Evolutionary conservation across 2,797 vertebrate species (phyloP).

Genomic region (Hippocampus kuda): DNA sequence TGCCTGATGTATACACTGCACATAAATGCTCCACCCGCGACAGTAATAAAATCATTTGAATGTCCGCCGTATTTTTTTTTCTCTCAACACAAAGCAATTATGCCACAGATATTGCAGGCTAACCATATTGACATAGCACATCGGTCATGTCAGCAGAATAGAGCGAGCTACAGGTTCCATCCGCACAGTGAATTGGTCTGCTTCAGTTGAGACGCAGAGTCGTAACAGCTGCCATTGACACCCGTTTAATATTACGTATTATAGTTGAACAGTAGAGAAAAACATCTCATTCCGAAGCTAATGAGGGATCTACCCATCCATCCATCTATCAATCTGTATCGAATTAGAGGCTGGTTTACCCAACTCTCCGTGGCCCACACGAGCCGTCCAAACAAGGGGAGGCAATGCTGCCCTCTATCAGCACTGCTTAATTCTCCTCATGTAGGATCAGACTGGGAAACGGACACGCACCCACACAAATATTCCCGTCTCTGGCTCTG

Average conservation of each 20-base stretch:
- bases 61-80: too few relatives aligned
- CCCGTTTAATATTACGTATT: background rate
- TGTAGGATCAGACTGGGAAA: slow-evolving; percentile 16
- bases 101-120: background rate
- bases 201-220: background rate
- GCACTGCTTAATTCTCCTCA: slow-evolving; percentile 33
- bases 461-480: slow-evolving; percentile 19
- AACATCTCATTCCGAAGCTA: background rate
- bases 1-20: background rate
- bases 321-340: background rate
- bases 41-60: too few relatives aligned
- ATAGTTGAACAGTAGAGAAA: background rate
- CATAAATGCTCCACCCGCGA: too few relatives aligned
- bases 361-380: slow-evolving; percentile 1
- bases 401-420: slow-evolving; percentile 67
- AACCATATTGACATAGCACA: background rate
- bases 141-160: background rate
- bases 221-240: background rate
- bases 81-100: too few relatives aligned
- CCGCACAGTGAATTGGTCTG: background rate
- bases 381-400: slow-evolving; percentile 11
- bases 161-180: background rate
- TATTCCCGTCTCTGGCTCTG: slow-evolving; percentile 26
- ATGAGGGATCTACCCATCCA: background rate
- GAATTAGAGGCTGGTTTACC: background rate